Conservation (phyloP, 2,797 vertebrate species). For the Babyrousa celebensis region DNA sequence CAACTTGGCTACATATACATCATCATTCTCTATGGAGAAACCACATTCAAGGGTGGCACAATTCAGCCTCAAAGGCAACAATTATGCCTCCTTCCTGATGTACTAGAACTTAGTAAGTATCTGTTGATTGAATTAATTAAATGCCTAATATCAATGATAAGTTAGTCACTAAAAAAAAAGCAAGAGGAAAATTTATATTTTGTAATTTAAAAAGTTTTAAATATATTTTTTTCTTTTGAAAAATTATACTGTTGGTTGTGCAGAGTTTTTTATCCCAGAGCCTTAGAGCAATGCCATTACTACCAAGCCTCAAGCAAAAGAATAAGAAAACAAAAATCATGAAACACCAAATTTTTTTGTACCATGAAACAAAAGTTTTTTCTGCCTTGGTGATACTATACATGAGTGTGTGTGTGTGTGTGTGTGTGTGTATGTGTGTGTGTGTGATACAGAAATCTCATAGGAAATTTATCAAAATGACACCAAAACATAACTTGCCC, state of each 20-base stretch:
- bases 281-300: not conserved
- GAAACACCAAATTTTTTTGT: not conserved
- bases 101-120: not conserved
- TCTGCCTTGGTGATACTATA: not conserved
- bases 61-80: not conserved
- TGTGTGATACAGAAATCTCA: not conserved
- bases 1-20: not conserved
- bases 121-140: not conserved
- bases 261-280: not conserved
- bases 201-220: not conserved
- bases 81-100: not conserved
- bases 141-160: not conserved
- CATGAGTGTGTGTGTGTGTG: not conserved
- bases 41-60: not conserved
- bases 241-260: not conserved
- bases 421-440: not conserved
- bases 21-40: not conserved
- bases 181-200: not conserved
- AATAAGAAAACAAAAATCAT: not conserved
- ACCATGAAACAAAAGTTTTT: not conserved
- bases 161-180: not conserved
- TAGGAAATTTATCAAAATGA: conserved; percentile 14
- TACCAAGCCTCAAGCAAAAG: not conserved
- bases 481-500: not conserved
- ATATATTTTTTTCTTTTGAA: not conserved